Base-by-base conservation (phyloP, 2,797 vertebrate species). In the Labeo calbasu region DNA sequence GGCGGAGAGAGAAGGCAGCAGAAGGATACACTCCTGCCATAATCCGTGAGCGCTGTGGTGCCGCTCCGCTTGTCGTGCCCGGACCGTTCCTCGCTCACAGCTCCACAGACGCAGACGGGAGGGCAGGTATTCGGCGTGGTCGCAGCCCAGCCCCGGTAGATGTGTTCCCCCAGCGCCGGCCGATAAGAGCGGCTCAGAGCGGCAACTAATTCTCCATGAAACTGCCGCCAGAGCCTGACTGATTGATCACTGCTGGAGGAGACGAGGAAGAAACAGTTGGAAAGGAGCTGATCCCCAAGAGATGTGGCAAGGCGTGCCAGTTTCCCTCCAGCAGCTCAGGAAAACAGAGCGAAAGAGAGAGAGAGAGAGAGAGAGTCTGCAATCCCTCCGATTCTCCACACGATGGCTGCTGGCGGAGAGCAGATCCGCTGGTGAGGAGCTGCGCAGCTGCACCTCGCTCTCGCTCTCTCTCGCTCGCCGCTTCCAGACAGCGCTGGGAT, bases 401-500 rank as follows among this genome's bases (percentile, higher is more conserved):
- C 75, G 48, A 77, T 78, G 72, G 55, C 77, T 85, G 61, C 59
- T 28, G 23, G 84, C 53, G 75, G 80, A 50, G 76, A 50, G 36
- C 48, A 70, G 55, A 36, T 71, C 40, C 40, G 9, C 66, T 40
- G 50, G 61, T 59, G 57, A n/a, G 46, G 57, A 76, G 48, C 50
- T 25, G 36, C 23, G 13, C 79, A 79, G 57, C 69, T 63, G 55
- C 51, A n/a, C 68, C 21, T 72, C 55, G 3, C 36, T 68, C 59
- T 21, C 21, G 25, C 48, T 81, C 40, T 78, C 77, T 94, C 90
- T 92, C 92, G 93, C 65, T 86, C 57, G 40, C 76, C 1, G 89
- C 89, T 94, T 96, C 96, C 95, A 96, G 93, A 95, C 92, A 95
- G 92, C 92, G 92, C 93, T 94, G 93, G 94, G 89, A 91, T 63